phyloP scores from a whole-genome alignment of 2,113 vertebrate genomes.

The Tachycineta bicolor region DNA sequence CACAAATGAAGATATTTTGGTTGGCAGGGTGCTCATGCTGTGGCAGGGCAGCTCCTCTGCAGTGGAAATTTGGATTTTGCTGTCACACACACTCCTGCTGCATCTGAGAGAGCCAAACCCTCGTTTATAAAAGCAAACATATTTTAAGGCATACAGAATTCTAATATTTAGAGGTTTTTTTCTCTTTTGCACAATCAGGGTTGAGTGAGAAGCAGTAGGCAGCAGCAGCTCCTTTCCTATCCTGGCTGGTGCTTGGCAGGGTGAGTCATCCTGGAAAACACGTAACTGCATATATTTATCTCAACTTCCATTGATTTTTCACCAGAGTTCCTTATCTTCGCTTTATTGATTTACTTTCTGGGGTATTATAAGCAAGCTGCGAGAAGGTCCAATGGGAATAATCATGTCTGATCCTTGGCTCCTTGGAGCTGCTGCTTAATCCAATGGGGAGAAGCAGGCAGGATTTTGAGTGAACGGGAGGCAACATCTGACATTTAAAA shows the following conservation, averaged over 20 bases:
- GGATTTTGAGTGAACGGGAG: background rate
- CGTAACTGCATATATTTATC: background rate
- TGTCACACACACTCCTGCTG: background rate
- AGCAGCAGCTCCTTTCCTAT: slow-evolving; percentile 25
- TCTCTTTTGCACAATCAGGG: background rate
- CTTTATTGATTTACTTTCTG: background rate
- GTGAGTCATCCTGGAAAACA: slow-evolving; percentile 44
- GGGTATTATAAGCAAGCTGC: background rate
- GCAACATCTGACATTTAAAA: background rate
- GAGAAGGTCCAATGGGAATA: background rate
- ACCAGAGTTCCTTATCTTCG: background rate
- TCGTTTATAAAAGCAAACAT: background rate
- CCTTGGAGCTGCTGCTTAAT: background rate
- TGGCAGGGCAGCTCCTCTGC: background rate
- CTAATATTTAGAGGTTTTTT: background rate
- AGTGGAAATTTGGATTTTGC: background rate
- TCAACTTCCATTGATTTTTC: background rate
- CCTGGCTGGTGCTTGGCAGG: slow-evolving; percentile 11
- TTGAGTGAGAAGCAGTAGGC: slow-evolving; percentile 27
- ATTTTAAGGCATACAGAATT: background rate
- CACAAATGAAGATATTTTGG: background rate
- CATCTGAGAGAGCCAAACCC: background rate
- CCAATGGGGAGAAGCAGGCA: background rate
- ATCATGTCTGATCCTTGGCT: background rate
- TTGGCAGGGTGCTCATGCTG: background rate